Percentiles rank a stretch among this genome's conserved stretches.
Conservation (phyloP, 2,888 invertebrate genomes). For the Sympetrum striolatum region DNA sequence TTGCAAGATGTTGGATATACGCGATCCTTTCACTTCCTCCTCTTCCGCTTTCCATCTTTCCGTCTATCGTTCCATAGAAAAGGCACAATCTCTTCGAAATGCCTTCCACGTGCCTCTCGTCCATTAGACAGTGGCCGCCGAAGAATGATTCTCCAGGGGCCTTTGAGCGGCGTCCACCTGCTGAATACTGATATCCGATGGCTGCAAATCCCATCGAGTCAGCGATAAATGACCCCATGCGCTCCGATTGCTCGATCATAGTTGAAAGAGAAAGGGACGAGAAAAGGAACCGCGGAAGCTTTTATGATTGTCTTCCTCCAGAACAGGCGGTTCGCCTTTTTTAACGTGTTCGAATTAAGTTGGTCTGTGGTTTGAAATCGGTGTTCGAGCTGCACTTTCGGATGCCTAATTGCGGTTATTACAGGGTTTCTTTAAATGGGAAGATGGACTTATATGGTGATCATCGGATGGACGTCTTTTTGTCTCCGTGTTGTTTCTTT, state of each 20-base stretch:
- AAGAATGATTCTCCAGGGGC: neutral
- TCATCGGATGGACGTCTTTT: no score
- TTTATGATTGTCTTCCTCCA: no score
- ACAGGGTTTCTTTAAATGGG: no score
- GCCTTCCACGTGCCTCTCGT: conserved; percentile 15
- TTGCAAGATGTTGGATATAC: no score
- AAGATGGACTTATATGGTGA: no score
- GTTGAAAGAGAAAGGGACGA: neutral
- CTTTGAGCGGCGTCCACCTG: neutral
- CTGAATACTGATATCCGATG: neutral
- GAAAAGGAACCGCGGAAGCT: no score
- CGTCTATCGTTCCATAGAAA: neutral
- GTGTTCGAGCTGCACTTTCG: no score
- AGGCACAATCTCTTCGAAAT: neutral
- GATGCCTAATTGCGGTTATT: no score
- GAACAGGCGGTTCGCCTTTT: no score
- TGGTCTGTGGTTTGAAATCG: no score
- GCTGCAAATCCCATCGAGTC: conserved; percentile 7
- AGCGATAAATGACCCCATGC: conserved; percentile 22
- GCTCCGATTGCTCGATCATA: neutral
- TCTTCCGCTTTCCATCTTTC: neutral
- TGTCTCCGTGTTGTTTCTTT: no score
- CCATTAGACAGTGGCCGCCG: neutral
- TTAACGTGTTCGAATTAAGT: no score
- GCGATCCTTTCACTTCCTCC: neutral